Evolutionary conservation across 2,888 invertebrate genomes (phyloP).

Genomic region (Campoletis raptor): DNA sequence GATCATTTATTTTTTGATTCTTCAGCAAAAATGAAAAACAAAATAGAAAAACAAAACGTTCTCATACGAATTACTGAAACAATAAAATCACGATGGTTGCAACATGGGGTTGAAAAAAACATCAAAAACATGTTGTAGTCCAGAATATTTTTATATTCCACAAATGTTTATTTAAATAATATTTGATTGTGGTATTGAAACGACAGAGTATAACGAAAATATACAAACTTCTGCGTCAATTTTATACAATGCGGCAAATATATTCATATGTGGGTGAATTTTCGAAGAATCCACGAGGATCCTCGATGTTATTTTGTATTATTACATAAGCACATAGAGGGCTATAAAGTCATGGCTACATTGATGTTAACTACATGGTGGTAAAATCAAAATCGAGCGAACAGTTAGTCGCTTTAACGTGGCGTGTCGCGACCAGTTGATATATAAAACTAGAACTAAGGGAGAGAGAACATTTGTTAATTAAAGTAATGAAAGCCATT

Average conservation of each 20-base stretch:
- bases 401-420: conserved; percentile 28
- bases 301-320: conserved; percentile 2
- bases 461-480: conserved; percentile 25
- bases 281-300: conserved; percentile 10
- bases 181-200: background rate
- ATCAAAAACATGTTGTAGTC: background rate
- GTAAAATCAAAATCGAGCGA: conserved; percentile 42
- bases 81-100: background rate
- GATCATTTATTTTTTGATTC: too few relatives aligned
- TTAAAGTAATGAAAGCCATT: conserved; percentile 28
- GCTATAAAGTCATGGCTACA: conserved; percentile 38
- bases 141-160: background rate
- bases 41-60: background rate
- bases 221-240: background rate
- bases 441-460: conserved; percentile 10
- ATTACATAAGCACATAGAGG: conserved; percentile 2
- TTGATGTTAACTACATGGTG: conserved; percentile 9
- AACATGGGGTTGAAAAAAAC: background rate
- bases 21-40: background rate
- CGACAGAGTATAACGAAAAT: conserved; percentile 3
- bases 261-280: conserved; percentile 6
- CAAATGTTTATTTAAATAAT: too few relatives aligned
- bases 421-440: conserved; percentile 21
- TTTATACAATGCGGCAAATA: background rate
- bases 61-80: background rate